A percentile compares a stretch with the other conserved stretches of the same genome.
phyloP scores from a whole-genome alignment of 2,113 vertebrate genomes.

The Ceyx melanurus region DNA sequence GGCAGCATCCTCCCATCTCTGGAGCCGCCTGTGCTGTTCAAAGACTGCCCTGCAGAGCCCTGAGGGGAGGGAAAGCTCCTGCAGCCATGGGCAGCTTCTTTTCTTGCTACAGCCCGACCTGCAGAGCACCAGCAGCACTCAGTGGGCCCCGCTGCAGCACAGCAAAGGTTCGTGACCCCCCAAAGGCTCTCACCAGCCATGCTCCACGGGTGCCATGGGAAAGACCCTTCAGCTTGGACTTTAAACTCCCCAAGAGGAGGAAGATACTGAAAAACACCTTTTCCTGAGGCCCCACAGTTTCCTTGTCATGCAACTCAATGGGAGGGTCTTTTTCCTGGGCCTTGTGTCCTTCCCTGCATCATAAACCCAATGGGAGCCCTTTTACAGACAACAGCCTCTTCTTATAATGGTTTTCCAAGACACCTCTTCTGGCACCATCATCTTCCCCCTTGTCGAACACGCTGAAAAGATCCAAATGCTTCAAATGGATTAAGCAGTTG shows the following conservation, averaged over 20 bases:
- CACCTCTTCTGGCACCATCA: background rate
- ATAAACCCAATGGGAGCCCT: accelerated
- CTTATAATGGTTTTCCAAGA: background rate
- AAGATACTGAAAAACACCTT: background rate
- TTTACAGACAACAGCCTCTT: too few species aligned
- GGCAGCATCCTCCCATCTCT: too few species aligned
- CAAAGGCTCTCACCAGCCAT: accelerated
- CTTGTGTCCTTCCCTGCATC: accelerated
- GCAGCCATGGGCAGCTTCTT: background rate
- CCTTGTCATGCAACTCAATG: background rate
- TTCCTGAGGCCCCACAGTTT: background rate
- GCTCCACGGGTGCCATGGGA: accelerated
- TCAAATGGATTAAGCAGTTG: slow-evolving; percentile 42
- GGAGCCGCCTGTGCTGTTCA: accelerated
- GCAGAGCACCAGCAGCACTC: too few species aligned
- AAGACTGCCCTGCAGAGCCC: background rate
- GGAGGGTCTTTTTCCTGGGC: too few species aligned
- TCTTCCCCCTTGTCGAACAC: background rate
- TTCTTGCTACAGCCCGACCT: background rate
- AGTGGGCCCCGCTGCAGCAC: too few species aligned
- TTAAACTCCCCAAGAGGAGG: background rate
- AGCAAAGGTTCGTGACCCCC: accelerated
- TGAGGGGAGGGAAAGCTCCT: background rate
- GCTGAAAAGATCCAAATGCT: background rate
- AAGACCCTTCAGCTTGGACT: background rate